Percentiles rank a stretch among this genome's conserved stretches.
Evolutionary conservation across 2,888 invertebrate genomes (phyloP).

Genomic region (Acanthosepion lycidas): DNA sequence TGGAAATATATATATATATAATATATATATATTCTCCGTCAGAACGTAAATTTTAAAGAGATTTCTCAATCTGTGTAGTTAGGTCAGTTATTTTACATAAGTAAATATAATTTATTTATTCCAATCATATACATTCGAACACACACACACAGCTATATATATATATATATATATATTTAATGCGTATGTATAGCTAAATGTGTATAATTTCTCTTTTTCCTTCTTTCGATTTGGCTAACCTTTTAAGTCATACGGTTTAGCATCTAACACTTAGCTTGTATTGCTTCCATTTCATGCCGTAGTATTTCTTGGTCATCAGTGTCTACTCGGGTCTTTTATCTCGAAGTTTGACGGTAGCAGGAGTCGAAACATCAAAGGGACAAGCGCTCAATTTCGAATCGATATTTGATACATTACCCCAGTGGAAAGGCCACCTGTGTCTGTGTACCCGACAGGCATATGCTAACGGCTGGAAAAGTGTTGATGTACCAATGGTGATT

Average conservation of each 20-base stretch:
- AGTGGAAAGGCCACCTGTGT: neutral
- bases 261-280: no score
- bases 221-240: no score
- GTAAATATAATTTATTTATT: no score
- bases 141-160: no score
- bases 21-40: neutral
- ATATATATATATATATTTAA: no score
- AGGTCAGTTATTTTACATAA: no score
- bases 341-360: neutral
- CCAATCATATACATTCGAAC: no score
- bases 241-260: no score
- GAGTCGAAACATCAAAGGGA: neutral
- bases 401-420: neutral
- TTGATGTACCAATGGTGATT: neutral
- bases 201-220: no score
- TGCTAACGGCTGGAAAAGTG: neutral
- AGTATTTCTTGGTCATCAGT: neutral
- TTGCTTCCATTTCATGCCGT: neutral
- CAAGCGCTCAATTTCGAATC: neutral
- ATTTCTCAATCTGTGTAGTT: no score
- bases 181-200: no score
- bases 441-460: neutral
- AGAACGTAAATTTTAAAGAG: no score
- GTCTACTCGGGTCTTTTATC: neutral
- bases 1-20: neutral